phyloP scores from a whole-genome alignment of 2,113 vertebrate genomes.

The Actenoides hombroni region DNA sequence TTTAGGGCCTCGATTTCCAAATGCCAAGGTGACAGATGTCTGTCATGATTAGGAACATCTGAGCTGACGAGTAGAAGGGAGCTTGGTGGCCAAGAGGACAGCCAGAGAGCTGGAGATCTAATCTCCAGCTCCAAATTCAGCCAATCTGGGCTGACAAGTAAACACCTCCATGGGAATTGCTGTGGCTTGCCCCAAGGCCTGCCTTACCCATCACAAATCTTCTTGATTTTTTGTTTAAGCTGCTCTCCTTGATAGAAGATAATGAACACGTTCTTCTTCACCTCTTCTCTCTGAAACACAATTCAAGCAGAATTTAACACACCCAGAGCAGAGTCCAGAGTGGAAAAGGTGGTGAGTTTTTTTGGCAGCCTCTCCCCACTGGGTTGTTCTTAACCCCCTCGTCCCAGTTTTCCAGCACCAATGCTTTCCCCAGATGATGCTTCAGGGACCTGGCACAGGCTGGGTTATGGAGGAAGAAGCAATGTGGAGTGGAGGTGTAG shows the following conservation, averaged over 20 bases:
- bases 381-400: neutral
- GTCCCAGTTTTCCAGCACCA: neutral
- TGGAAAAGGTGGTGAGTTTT: neutral
- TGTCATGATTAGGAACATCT: neutral
- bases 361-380: neutral
- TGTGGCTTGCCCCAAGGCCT: neutral
- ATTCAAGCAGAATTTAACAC: neutral
- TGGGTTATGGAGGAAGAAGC: neutral
- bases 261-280: conserved; percentile 84
- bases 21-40: neutral
- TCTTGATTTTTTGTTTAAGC: conserved; percentile 81
- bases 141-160: neutral
- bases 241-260: conserved; percentile 86
- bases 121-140: neutral
- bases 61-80: neutral
- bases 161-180: neutral
- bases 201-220: conserved; percentile 83
- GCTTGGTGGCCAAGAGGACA: neutral
- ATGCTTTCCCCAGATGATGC: neutral
- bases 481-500: neutral
- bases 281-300: conserved; percentile 77
- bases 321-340: neutral
- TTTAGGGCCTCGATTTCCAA: neutral
- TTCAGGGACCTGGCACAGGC: neutral
- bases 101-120: neutral